Base-by-base conservation (phyloP, 2,797 vertebrate species). In the Halcyon badia region DNA sequence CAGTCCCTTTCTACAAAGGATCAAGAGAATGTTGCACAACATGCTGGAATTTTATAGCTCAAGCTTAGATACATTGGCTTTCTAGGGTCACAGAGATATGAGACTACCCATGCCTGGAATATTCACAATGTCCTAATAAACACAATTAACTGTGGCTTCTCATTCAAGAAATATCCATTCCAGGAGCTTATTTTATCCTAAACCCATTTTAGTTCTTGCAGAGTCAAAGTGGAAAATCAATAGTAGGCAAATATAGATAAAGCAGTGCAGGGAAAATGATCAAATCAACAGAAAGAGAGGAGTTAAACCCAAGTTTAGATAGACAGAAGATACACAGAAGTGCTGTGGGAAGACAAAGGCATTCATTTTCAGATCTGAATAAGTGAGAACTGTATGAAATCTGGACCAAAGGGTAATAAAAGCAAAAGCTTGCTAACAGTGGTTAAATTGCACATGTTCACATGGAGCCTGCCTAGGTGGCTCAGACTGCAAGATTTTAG, bases 331-430 rank as follows among this genome's bases (percentile, higher is more conserved):
- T 6, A 44, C 73, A 93, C 80, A 79, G 70, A 90, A 93, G 61
- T 90, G 65, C 61, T 86, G 76, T 81, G 72, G 85, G 90, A 95
- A 90, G 72, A 79, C 83, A 94, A 91, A 86, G 49, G 33, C 41
- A 90, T 72, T 78, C 9, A 42, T 65, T 88, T 66, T 62, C 86
- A 60, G 44, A 65, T 52, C 71, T 70, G 61, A 70, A 54, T 52
- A 82, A 81, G 25, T 41, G 52, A 72, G 61, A 86, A 77, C 28
- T 75, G 19, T 31, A 68, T 56, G 81, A 91, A 96, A 89, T 92
- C 85, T 77, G 87, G 94, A 95, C 88, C 68, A 83, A 87, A 94
- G 92, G 52, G 73, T 79, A 92, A 94, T 87, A 91, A 96, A 89
- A 95, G 82, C 89, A 58, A 75, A 82, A 94, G 65, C 33, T 86